A percentile compares a stretch with the other conserved stretches of the same genome.
Evolutionary conservation across 1,140 invertebrate species (phyloP).

Genomic region (Penaeus vannamei): DNA sequence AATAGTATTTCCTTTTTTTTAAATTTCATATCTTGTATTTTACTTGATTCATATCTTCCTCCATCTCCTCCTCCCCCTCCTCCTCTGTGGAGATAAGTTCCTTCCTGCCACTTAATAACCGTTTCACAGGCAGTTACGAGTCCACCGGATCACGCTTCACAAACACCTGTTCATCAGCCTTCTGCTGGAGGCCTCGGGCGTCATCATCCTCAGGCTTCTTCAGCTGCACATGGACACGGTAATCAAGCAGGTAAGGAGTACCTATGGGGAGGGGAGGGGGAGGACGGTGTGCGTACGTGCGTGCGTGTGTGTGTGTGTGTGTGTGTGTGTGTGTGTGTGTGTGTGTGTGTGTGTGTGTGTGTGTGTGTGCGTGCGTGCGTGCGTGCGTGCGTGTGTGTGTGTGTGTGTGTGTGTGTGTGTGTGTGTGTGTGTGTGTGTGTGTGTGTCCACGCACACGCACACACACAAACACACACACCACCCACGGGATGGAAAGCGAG

Average conservation of each 20-base stretch:
- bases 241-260: slow-evolving; percentile 43
- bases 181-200: slow-evolving; percentile 72
- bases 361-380: neutral
- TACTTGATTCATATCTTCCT: too few species aligned
- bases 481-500: slow-evolving; percentile 75
- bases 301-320: too few species aligned
- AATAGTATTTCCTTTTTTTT: too few species aligned
- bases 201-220: slow-evolving; percentile 61
- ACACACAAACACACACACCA: slow-evolving; percentile 69
- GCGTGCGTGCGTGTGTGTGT: slow-evolving; percentile 23
- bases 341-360: neutral
- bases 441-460: neutral
- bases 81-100: neutral
- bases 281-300: neutral
- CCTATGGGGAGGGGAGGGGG: neutral
- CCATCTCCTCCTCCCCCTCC: neutral
- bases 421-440: neutral
- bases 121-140: slow-evolving; percentile 71
- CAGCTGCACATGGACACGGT: slow-evolving; percentile 36
- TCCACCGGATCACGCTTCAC: slow-evolving; percentile 74
- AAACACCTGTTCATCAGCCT: slow-evolving; percentile 76
- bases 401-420: neutral
- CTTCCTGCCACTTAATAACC: neutral
- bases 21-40: too few species aligned
- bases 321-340: too few species aligned